phyloP scores from a whole-genome alignment of 2,113 vertebrate genomes.

The Nothocercus julius region DNA sequence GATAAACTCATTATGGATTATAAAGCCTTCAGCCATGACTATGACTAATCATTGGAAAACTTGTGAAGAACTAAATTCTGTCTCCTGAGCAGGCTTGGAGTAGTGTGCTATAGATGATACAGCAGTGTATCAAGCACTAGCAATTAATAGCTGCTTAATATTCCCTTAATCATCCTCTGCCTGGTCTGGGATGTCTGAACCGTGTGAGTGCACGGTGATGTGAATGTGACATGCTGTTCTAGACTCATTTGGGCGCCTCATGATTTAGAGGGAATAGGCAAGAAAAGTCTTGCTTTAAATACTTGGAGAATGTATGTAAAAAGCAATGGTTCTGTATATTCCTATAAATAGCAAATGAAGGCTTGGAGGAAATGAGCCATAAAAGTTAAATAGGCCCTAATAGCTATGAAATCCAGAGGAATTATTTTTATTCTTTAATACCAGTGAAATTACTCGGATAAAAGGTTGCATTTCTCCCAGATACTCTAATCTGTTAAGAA shows the following conservation, averaged over 20 bases:
- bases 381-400: not conserved
- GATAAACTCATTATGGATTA: not conserved
- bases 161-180: not conserved
- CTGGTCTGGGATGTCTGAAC: not conserved
- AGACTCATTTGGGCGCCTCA: not conserved
- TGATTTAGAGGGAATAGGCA: not conserved
- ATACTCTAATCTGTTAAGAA: not conserved
- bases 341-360: not conserved
- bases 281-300: not conserved
- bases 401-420: not conserved
- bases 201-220: not conserved
- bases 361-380: not conserved
- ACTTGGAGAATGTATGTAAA: not conserved
- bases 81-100: too few species aligned
- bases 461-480: not conserved
- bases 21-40: not conserved
- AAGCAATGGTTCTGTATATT: not conserved
- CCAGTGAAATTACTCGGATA: not conserved
- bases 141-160: not conserved
- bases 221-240: not conserved
- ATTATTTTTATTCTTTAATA: not conserved
- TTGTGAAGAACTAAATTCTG: not conserved
- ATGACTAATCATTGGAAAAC: not conserved
- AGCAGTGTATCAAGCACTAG: not conserved
- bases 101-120: not conserved